phyloP scores from a whole-genome alignment of 2,888 invertebrate genomes.

The Ichneumoninae sp. region DNA sequence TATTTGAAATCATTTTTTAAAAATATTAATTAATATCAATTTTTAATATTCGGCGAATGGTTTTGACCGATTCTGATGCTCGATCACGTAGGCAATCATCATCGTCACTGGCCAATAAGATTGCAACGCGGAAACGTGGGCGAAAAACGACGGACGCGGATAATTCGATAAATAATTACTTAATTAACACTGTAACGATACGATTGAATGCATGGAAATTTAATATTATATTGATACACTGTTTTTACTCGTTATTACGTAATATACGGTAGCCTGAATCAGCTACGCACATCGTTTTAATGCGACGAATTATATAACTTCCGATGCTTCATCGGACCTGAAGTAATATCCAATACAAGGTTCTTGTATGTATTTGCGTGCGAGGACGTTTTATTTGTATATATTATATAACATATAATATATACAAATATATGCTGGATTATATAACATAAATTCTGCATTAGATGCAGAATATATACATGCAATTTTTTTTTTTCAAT shows the following conservation, averaged over 20 bases:
- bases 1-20: too few relatives aligned
- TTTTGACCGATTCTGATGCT: background rate
- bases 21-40: too few relatives aligned
- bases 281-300: background rate
- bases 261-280: background rate
- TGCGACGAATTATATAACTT: background rate
- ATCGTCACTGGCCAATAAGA: background rate
- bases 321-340: background rate
- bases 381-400: background rate
- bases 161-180: conserved; percentile 5
- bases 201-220: background rate
- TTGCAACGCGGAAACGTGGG: background rate
- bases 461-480: too few relatives aligned
- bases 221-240: background rate
- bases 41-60: too few relatives aligned
- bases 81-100: background rate
- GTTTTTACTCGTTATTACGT: background rate
- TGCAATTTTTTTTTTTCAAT: background rate
- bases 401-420: too few relatives aligned
- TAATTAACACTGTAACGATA: background rate
- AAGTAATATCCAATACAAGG: too few relatives aligned
- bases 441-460: too few relatives aligned
- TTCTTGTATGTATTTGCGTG: background rate
- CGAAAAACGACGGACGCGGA: background rate
- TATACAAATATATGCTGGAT: too few relatives aligned